Conservation (phyloP, 2,113 vertebrate species). For the Shinisaurus crocodilurus region DNA sequence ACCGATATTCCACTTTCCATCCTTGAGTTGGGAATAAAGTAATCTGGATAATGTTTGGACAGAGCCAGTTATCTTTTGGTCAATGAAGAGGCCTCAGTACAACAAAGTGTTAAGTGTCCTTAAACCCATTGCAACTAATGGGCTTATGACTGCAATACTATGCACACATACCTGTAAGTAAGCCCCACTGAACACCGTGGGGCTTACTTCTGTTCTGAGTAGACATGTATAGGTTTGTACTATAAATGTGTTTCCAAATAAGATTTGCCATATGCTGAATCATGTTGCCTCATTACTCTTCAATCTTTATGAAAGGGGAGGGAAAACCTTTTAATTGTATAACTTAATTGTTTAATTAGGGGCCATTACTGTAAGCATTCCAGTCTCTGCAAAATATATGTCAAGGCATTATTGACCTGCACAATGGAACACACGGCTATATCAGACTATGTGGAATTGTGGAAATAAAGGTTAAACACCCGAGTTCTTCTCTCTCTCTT, state of each 20-base stretch:
- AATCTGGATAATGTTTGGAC: too few relatives aligned
- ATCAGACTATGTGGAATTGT: constrained; percentile 22
- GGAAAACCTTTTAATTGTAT: constrained; percentile 43
- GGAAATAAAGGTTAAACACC: constrained; percentile 23
- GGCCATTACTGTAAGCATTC: constrained; percentile 9
- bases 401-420: constrained; percentile 16
- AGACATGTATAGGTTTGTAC: neutral
- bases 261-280: constrained; percentile 43
- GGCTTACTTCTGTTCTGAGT: neutral
- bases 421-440: neutral
- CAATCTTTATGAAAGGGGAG: constrained; percentile 51
- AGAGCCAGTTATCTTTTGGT: constrained; percentile 40
- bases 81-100: neutral
- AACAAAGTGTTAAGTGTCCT: neutral
- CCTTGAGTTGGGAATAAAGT: too few relatives aligned
- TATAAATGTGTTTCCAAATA: constrained; percentile 37
- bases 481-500: neutral
- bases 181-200: too few relatives aligned
- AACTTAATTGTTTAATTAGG: constrained; percentile 49
- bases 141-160: neutral
- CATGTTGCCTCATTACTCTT: constrained; percentile 55
- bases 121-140: neutral
- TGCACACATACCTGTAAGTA: neutral
- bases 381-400: constrained; percentile 7
- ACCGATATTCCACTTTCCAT: too few relatives aligned